Evolutionary conservation across 2,113 vertebrate genomes (phyloP).

Genomic region (Lota lota): DNA sequence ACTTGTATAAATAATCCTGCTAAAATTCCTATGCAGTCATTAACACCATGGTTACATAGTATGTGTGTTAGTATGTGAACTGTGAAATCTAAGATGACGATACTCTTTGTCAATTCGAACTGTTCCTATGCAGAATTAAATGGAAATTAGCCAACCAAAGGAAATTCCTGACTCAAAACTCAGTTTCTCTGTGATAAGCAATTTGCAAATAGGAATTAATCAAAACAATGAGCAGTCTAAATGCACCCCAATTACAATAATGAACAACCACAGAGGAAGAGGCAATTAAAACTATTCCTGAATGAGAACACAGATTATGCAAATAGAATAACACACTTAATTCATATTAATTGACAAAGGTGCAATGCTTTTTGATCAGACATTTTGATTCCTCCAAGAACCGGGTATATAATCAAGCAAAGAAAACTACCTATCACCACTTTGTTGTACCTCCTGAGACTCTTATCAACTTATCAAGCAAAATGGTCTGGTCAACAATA

Average conservation of each 20-base stretch:
- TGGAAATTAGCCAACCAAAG: conserved; percentile 42
- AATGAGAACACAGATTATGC: conserved; percentile 59
- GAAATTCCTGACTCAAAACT: conserved; percentile 51
- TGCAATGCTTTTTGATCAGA: conserved; percentile 61
- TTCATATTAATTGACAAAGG: conserved; percentile 66
- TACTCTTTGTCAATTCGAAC: too few relatives aligned
- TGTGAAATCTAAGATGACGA: too few relatives aligned
- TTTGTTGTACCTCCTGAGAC: too few relatives aligned
- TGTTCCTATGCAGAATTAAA: conserved; percentile 14
- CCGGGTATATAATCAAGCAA: too few relatives aligned
- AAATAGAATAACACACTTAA: conserved; percentile 59
- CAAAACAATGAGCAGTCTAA: conserved; percentile 17
- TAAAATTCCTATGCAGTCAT: too few relatives aligned
- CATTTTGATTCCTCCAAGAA: conserved; percentile 45
- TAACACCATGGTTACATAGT: too few relatives aligned
- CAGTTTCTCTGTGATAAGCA: conserved; percentile 41
- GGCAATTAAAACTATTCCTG: conserved; percentile 49
- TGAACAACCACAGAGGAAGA: conserved; percentile 48
- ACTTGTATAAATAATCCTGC: too few relatives aligned
- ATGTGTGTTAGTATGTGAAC: too few relatives aligned
- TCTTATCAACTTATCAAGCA: too few relatives aligned
- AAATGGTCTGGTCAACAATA: too few relatives aligned
- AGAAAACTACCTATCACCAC: too few relatives aligned
- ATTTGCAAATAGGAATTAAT: conserved; percentile 57
- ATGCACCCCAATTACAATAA: conserved; percentile 51